Conservation (phyloP, 2,888 invertebrate species). For the Lamellibrachia columna region DNA sequence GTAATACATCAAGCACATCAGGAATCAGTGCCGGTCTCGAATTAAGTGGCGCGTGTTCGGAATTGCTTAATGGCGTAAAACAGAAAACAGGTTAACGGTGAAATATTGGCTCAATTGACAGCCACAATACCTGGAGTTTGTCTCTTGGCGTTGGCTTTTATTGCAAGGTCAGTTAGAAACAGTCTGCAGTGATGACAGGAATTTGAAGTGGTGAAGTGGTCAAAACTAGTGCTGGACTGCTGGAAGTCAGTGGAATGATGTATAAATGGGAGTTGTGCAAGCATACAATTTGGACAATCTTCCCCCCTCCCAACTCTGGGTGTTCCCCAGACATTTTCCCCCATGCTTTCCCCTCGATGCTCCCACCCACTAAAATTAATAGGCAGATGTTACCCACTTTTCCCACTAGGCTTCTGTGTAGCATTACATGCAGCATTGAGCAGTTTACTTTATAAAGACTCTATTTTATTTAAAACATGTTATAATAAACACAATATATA, state of each 20-base stretch:
- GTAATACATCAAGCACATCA: background rate
- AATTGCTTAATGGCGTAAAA: background rate
- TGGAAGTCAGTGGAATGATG: background rate
- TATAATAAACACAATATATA: background rate
- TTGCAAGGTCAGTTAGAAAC: background rate
- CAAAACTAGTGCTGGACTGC: background rate
- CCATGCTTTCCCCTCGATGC: too few relatives aligned
- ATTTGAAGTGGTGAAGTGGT: background rate
- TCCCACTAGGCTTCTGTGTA: background rate
- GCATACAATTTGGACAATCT: too few relatives aligned
- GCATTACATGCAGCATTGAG: too few relatives aligned
- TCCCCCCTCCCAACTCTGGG: too few relatives aligned
- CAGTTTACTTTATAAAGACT: too few relatives aligned
- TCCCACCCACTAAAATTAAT: too few relatives aligned
- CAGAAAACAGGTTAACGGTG: background rate
- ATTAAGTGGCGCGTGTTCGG: background rate
- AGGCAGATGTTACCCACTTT: background rate
- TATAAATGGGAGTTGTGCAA: background rate
- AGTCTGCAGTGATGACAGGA: background rate
- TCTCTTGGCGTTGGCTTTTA: background rate
- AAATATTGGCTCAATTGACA: background rate
- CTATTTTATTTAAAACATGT: background rate
- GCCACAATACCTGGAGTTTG: background rate
- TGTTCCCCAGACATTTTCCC: too few relatives aligned
- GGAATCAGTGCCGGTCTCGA: background rate